Base-by-base conservation (phyloP, 2,113 vertebrate species). In the Prionailurus bengalensis region DNA sequence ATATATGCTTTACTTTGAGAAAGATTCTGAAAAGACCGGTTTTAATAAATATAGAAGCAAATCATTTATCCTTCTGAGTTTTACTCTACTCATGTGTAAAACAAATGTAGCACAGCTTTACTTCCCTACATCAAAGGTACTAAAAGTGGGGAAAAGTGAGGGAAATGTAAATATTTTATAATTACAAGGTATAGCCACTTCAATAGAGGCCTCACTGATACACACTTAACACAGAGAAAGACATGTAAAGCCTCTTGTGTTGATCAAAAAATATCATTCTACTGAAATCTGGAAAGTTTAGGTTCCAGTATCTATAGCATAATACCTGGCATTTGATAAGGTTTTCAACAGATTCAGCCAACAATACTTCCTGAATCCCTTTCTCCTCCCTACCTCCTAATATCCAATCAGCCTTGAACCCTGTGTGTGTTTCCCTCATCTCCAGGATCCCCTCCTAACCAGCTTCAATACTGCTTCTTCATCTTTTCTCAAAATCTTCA, bases 31-130 rank as follows among this genome's bases (percentile, higher is more conserved):
- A 68, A 91, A 84, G 12, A 55, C 8, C 3, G 4, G 31, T 79
- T 97, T 85, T 21, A 90, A 33, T 29, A 89, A 78, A 3, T 79
- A 21, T 71, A 12, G 31, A 73, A 79, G 19, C 4, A 86, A 97
- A 91, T 3, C 42, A 66, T 66, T 74, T 58, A 65, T n/a, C 17
- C 31, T 91, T 88, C 29, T 45, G 51, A 53, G 27, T 84, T 89
- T 74, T 89, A 93, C 16, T 78, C 45, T 31, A 74, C n/a, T 83
- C 73, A 17, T n/a, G 15, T 63, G 7, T 84, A 63, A 68, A 92
- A 66, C 11, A 79, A 39, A 4, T 33, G 3, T 29, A 36, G 42
- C 10, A 76, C 9, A 9, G 33, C 7, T 81, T 86, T 12, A 42
- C 12, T 25, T 61, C 17, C 4, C 39, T 70, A 66, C 23, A 79